Conservation (phyloP, 2,888 invertebrate genomes). For the Tryphoninae sp. region DNA sequence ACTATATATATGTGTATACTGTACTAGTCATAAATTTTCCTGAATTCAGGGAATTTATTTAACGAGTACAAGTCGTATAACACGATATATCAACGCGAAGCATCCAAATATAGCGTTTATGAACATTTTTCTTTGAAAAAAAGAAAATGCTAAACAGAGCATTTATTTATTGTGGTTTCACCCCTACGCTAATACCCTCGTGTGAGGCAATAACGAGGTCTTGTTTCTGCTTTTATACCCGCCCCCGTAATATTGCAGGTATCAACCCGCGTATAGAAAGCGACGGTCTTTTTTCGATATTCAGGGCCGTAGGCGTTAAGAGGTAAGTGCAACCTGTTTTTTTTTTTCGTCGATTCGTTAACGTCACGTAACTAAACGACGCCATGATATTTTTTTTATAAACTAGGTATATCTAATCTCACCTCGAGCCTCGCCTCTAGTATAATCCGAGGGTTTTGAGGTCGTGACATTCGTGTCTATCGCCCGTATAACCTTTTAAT, state of each 20-base stretch:
- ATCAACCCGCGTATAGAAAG: not conserved
- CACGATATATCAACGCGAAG: no score
- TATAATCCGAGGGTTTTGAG: not conserved
- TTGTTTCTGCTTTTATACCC: constrained; percentile 10
- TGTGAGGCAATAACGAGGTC: constrained; percentile 34
- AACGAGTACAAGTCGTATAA: no score
- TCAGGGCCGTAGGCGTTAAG: not conserved
- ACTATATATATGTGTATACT: not conserved
- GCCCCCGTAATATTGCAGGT: not conserved
- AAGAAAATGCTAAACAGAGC: constrained; percentile 1
- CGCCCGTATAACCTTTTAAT: not conserved
- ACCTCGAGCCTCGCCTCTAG: not conserved
- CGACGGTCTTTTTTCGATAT: not conserved
- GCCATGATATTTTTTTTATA: not conserved
- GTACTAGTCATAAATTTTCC: no score
- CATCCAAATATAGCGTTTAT: no score
- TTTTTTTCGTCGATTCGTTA: not conserved
- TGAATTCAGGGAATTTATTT: no score
- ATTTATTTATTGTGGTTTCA: constrained; percentile 23
- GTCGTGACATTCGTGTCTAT: not conserved
- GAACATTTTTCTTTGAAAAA: not conserved
- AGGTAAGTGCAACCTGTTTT: not conserved
- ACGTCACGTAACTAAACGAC: not conserved
- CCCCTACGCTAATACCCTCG: constrained; percentile 19
- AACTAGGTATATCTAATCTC: not conserved